Evolutionary conservation across 2,113 vertebrate species (phyloP).

Genomic region (Onychorhynchus coronatus): DNA sequence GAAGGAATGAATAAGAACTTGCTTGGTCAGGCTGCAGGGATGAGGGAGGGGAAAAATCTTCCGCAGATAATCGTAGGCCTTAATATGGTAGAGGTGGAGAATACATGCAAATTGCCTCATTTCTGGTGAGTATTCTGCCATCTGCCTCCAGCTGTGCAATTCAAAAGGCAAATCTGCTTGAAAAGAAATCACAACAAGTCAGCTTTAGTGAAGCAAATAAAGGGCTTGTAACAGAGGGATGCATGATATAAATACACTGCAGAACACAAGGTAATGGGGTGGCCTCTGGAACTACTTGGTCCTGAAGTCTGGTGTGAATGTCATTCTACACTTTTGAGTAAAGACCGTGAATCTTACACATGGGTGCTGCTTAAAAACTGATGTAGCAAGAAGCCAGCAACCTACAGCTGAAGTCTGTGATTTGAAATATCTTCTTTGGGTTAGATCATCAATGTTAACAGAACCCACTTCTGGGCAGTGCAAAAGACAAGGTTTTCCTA

Average conservation of each 20-base stretch:
- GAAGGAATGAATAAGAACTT: slow-evolving; percentile 24
- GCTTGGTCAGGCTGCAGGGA: slow-evolving; percentile 68
- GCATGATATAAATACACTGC: background rate
- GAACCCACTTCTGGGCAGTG: background rate
- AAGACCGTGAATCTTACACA: background rate
- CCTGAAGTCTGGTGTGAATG: background rate
- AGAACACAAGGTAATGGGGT: background rate
- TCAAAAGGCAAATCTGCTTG: slow-evolving; percentile 65
- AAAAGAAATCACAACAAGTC: background rate
- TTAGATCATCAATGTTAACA: background rate
- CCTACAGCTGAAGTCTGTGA: background rate
- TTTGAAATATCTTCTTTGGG: background rate
- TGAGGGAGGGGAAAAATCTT: slow-evolving; percentile 69
- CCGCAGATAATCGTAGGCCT: slow-evolving; percentile 58
- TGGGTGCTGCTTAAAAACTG: background rate
- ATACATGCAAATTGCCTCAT: slow-evolving; percentile 67
- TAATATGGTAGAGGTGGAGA: slow-evolving; percentile 61
- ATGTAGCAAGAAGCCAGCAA: background rate
- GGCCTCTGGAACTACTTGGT: background rate
- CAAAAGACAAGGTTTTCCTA: background rate
- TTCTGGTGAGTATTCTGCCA: slow-evolving; percentile 54
- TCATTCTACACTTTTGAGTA: background rate
- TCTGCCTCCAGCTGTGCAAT: slow-evolving; percentile 51
- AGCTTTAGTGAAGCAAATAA: background rate
- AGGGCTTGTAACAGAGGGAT: background rate